Percentiles rank a stretch among this genome's conserved stretches.
Conservation (phyloP, 2,888 invertebrate genomes). For the Epistrophella euchroma region DNA sequence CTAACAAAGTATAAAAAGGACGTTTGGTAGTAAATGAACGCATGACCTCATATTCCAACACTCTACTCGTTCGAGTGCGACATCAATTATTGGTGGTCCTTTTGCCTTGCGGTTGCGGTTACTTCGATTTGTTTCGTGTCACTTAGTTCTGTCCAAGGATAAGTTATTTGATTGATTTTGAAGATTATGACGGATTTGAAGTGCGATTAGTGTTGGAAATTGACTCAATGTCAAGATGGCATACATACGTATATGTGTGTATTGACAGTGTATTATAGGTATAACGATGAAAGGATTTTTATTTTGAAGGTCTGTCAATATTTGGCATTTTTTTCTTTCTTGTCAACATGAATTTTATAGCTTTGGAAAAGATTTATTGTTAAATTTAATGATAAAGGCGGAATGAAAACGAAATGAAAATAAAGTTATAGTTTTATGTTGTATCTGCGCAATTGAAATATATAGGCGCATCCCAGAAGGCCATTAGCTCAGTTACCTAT, state of each 20-base stretch:
- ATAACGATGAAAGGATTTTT: slow-evolving; percentile 11
- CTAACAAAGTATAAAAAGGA: slow-evolving; percentile 15
- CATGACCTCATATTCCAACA: background rate
- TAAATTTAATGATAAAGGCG: background rate
- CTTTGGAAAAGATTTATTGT: background rate
- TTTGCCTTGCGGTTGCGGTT: slow-evolving; percentile 18
- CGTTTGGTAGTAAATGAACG: slow-evolving; percentile 25
- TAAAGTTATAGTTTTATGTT: too few species aligned
- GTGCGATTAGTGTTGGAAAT: slow-evolving; percentile 70
- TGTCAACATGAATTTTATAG: background rate
- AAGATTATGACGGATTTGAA: slow-evolving; percentile 71
- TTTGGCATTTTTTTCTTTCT: background rate
- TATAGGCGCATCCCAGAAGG: too few species aligned
- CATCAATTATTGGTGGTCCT: slow-evolving; percentile 1
- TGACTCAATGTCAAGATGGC: slow-evolving; percentile 46
- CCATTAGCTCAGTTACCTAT: too few species aligned
- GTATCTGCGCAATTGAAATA: too few species aligned
- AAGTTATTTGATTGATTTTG: slow-evolving; percentile 70
- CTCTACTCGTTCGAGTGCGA: background rate
- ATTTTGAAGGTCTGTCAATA: background rate
- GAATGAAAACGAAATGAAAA: background rate
- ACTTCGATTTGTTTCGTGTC: slow-evolving; percentile 50
- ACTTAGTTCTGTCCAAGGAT: slow-evolving; percentile 64
- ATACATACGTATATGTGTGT: background rate
- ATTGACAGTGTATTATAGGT: slow-evolving; percentile 41